These are phyloP conservation scores for Tetanocera ferruginea DNA, from an alignment of 2,888 invertebrate species.

Conservation along the genomic window DNA sequence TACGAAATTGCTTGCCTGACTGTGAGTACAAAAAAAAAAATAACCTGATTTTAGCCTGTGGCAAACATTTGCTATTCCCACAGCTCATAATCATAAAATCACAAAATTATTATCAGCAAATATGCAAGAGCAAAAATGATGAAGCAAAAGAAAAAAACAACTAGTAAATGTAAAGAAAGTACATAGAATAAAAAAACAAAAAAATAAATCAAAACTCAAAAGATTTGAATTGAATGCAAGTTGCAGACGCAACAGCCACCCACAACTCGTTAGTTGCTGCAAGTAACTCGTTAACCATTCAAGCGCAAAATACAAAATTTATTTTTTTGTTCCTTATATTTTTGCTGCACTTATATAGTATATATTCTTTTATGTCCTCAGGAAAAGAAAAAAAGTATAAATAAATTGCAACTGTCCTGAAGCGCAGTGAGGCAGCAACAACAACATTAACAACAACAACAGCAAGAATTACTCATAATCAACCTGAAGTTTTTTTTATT, in stretches of 20 bases:
- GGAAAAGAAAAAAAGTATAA: conserved; percentile 8
- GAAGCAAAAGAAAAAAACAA: background rate
- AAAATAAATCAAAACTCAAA: conserved; percentile 17
- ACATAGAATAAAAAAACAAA: background rate
- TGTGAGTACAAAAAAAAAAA: background rate
- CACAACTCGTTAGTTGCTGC: conserved; percentile 37
- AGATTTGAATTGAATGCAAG: conserved; percentile 11
- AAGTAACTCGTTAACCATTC: conserved; percentile 37
- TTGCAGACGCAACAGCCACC: background rate
- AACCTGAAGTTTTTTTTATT: conserved; percentile 34
- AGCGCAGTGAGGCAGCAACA: conserved; percentile 32
- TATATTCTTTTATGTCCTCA: conserved; percentile 16
- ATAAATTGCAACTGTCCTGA: conserved; percentile 40
- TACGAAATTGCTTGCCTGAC: background rate
- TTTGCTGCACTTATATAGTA: background rate
- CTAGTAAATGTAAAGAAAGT: background rate
- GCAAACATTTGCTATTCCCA: conserved; percentile 36
- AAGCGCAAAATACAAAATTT: conserved; percentile 13
- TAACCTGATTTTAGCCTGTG: conserved; percentile 28
- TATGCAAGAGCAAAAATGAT: conserved; percentile 7
- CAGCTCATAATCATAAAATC: conserved; percentile 43
- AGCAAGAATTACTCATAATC: conserved; percentile 41
- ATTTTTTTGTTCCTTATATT: background rate
- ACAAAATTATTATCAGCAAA: conserved; percentile 40
- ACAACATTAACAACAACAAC: conserved; percentile 24